Evolutionary conservation across 2,888 invertebrate genomes (phyloP).

Genomic region (Falcaria lacertinaria): DNA sequence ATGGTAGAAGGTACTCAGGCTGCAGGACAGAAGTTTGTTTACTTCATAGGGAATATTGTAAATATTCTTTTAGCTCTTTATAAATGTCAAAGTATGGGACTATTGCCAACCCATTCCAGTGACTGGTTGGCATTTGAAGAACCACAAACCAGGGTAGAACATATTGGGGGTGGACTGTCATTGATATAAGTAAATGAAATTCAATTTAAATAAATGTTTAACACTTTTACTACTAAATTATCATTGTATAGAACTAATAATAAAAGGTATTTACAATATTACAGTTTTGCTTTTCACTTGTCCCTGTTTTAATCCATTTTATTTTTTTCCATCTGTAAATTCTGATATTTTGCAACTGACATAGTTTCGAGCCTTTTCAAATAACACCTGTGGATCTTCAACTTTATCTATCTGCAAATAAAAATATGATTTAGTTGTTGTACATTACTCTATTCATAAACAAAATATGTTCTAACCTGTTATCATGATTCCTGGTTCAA

Average conservation of each 20-base stretch:
- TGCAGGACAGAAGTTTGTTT: slow-evolving; percentile 94
- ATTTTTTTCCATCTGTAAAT: slow-evolving; percentile 56
- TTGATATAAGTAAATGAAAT: slow-evolving; percentile 76
- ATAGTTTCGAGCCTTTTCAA: slow-evolving; percentile 84
- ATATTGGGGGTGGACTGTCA: slow-evolving; percentile 89
- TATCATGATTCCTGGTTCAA: slow-evolving; percentile 52
- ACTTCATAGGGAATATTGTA: slow-evolving; percentile 94
- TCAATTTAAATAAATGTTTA: slow-evolving; percentile 22
- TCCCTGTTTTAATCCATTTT: slow-evolving; percentile 23
- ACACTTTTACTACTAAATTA: slow-evolving; percentile 43
- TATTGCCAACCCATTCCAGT: slow-evolving; percentile 97
- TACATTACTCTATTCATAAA: neutral
- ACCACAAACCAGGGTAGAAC: slow-evolving; percentile 90
- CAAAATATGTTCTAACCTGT: slow-evolving; percentile 1
- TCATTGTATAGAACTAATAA: slow-evolving; percentile 51
- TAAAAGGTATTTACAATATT: slow-evolving; percentile 58
- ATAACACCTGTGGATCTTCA: slow-evolving; percentile 88
- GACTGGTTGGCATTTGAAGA: slow-evolving; percentile 99
- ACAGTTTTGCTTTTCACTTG: slow-evolving; percentile 23
- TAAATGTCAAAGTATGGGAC: slow-evolving; percentile 98
- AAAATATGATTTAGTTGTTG: slow-evolving; percentile 8
- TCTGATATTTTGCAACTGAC: slow-evolving; percentile 82
- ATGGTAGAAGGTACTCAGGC: slow-evolving; percentile 96
- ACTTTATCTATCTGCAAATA: slow-evolving; percentile 88
- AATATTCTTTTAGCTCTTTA: slow-evolving; percentile 95